These are phyloP conservation scores for Bradypus variegatus DNA, from an alignment of 2,797 vertebrate species.

Conservation along the genomic window DNA sequence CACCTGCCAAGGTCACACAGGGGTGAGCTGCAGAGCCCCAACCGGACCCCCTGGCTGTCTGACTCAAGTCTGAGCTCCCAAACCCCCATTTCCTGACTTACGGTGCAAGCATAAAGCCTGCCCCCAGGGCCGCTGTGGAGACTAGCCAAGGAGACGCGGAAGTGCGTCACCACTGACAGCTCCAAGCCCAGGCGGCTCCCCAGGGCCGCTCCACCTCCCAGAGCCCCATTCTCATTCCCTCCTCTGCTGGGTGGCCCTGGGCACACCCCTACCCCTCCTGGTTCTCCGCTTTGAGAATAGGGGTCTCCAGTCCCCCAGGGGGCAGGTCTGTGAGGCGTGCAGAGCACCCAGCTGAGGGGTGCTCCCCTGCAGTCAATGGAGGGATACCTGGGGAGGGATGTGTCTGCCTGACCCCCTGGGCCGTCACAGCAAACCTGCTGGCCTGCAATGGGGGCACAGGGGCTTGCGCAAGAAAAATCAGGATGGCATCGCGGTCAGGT, in stretches of 20 bases:
- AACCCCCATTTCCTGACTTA: too few relatives aligned
- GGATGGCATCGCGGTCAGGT: too few relatives aligned
- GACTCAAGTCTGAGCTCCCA: accelerated
- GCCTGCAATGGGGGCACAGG: too few relatives aligned
- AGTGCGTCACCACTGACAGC: neutral
- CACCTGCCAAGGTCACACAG: too few relatives aligned
- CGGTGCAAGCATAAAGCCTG: too few relatives aligned
- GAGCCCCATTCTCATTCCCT: accelerated
- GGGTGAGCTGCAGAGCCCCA: accelerated
- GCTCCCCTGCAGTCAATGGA: accelerated
- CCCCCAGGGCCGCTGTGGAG: too few relatives aligned
- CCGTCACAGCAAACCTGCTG: too few relatives aligned
- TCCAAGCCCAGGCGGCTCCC: neutral
- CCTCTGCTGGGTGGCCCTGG: neutral
- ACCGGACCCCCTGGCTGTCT: neutral
- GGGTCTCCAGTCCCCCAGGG: neutral
- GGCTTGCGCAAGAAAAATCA: too few relatives aligned
- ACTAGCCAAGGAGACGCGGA: too few relatives aligned
- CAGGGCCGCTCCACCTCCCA: neutral
- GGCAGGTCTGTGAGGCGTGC: accelerated
- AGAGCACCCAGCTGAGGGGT: neutral
- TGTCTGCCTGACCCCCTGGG: neutral
- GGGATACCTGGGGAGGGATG: neutral
- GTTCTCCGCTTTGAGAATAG: neutral
- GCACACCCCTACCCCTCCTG: neutral